Base-by-base conservation (phyloP, 1,140 invertebrate genomes). In the Colletes gigas region DNA sequence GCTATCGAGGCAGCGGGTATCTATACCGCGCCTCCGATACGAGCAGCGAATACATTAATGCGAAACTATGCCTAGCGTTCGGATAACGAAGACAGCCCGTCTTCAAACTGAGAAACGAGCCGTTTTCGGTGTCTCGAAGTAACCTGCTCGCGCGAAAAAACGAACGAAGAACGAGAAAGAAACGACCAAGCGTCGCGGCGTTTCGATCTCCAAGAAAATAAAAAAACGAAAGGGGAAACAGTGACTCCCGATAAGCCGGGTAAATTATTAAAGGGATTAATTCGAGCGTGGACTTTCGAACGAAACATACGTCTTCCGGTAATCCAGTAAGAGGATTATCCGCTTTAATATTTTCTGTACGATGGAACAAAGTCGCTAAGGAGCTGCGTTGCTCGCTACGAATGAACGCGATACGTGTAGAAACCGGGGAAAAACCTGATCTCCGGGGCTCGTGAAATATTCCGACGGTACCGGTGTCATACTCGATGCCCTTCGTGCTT, bases 291-390 rank as follows among this genome's bases (percentile, higher is more conserved):
- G 44, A 30, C 55, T 67, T 39, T 66, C 17, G 21, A 67, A 67
- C 19, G 62, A 74, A 67, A 67, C 71, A 67, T 59, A 52, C 41
- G 63, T 67, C 44, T 30, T 17, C 17, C 44, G 39, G 15, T 39
- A 10, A 73, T 78, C 59, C 69, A 9, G 19, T 74, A 84, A 82
- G 73, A 82, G 79, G 73, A 85, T 84, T 85, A 85, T 73, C 69
- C 8, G 68, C 66, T 62, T 76, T 76, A 73, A 78, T 65, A 60
- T 77, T 81, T 81, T 54, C 59, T 47, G 17, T 12, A 52, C 14
- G 19, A 19, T 3, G 70, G 54, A 67, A 67, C 63, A 80, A 75
- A 80, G 62, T 44, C 44, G 52, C 52, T 52, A 67, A 60, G 70
- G 60, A 80, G 71, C 60, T 60, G 41, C 63, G 62, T 59, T 47